A percentile compares a stretch with the other conserved stretches of the same genome.
Evolutionary conservation across 2,888 invertebrate species (phyloP).

Genomic region (Clivina fossor): DNA sequence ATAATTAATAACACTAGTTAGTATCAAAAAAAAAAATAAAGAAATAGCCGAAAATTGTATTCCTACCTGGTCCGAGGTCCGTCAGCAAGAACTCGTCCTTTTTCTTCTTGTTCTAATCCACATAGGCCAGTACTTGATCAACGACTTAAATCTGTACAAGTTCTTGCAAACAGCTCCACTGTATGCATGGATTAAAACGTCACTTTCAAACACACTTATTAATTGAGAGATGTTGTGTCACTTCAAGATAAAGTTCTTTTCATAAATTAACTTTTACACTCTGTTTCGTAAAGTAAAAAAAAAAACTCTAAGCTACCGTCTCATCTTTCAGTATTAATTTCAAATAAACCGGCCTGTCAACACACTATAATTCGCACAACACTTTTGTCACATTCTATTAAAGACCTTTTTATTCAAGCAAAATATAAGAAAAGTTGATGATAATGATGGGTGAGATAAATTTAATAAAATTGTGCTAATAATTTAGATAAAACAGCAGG

Average conservation of each 20-base stretch:
- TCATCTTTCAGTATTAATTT: background rate
- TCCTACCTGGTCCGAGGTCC: constrained; percentile 10
- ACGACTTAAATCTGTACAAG: background rate
- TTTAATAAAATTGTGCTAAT: too few relatives aligned
- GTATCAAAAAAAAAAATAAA: background rate
- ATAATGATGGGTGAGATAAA: background rate
- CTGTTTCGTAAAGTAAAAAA: background rate
- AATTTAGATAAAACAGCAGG: too few relatives aligned
- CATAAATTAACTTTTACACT: constrained; percentile 10
- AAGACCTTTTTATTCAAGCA: background rate
- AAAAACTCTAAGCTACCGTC: background rate
- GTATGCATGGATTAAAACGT: constrained; percentile 9
- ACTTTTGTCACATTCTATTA: background rate
- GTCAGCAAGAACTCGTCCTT: background rate
- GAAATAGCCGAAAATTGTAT: too few relatives aligned
- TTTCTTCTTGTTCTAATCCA: constrained; percentile 18
- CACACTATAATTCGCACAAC: background rate
- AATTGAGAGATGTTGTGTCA: constrained; percentile 8
- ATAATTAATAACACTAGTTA: background rate
- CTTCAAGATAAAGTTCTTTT: constrained; percentile 22
- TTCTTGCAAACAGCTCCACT: background rate
- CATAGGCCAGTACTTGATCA: constrained; percentile 5
- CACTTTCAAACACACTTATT: constrained; percentile 18
- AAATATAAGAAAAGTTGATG: background rate
- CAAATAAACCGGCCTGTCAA: background rate